Conservation (phyloP, 2,888 invertebrate genomes). For the Cenopis cana region DNA sequence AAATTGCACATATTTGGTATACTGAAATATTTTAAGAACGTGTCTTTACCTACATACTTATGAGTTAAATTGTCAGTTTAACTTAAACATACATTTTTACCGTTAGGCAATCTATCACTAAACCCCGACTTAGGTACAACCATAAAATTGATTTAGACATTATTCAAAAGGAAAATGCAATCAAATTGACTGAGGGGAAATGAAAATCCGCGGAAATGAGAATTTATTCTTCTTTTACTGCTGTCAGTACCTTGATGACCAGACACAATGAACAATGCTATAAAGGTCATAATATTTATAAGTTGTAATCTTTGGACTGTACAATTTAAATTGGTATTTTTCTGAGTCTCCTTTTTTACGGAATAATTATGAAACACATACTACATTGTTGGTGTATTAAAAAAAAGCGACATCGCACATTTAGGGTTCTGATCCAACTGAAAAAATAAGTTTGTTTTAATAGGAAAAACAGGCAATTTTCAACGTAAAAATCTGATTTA, state of each 20-base stretch:
- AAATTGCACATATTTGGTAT: too few relatives aligned
- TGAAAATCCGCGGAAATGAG: constrained; percentile 37
- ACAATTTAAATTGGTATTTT: not conserved
- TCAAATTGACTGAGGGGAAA: constrained; percentile 23
- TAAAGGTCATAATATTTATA: constrained; percentile 82
- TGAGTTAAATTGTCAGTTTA: too few relatives aligned
- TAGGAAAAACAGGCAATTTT: too few relatives aligned
- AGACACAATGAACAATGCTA: constrained; percentile 82
- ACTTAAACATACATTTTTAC: too few relatives aligned
- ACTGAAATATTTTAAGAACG: too few relatives aligned
- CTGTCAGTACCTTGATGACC: constrained; percentile 72
- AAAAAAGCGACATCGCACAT: too few relatives aligned
- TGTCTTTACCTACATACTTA: too few relatives aligned
- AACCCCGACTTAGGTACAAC: not conserved
- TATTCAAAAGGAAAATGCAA: constrained; percentile 17
- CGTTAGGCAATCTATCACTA: too few relatives aligned
- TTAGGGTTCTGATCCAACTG: too few relatives aligned
- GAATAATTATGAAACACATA: not conserved
- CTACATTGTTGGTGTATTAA: too few relatives aligned
- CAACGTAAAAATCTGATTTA: too few relatives aligned
- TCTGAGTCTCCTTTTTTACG: not conserved
- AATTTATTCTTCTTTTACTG: constrained; percentile 47
- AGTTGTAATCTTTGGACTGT: constrained; percentile 57
- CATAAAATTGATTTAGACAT: constrained; percentile 14
- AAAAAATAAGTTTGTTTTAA: too few relatives aligned